Percentiles rank a stretch among this genome's conserved stretches.
These are phyloP conservation scores for Turnix velox DNA, from an alignment of 2,113 vertebrate genomes.

Conservation along the genomic window DNA sequence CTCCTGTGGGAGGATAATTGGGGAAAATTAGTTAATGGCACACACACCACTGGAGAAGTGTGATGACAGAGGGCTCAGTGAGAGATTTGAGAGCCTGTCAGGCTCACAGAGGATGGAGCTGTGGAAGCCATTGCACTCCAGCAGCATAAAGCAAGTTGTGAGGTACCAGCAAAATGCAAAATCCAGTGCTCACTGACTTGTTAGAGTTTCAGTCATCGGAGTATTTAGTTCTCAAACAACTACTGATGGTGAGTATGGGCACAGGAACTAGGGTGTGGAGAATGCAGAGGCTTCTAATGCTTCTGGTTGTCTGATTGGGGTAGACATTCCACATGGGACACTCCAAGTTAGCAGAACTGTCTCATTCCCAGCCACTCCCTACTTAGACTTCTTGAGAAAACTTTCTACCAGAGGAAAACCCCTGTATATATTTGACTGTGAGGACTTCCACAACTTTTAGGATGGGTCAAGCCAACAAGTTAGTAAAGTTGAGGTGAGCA, in stretches of 20 bases:
- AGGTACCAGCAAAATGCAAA: background rate
- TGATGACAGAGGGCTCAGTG: background rate
- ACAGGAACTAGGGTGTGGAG: background rate
- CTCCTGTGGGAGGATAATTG: background rate
- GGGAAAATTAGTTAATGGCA: background rate
- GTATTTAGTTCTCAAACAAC: background rate
- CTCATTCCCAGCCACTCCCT: background rate
- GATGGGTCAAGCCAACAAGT: background rate
- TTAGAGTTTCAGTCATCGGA: background rate
- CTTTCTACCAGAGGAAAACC: background rate
- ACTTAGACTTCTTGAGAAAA: background rate
- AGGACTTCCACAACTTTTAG: background rate
- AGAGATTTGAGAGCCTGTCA: background rate
- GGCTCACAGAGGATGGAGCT: background rate
- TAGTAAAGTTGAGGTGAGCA: background rate
- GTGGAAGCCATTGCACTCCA: background rate
- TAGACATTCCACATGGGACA: background rate
- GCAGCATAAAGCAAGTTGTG: background rate
- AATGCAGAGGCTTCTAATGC: background rate
- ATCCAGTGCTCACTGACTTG: background rate
- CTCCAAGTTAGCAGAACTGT: background rate
- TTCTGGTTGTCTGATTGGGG: background rate
- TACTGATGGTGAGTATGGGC: fast-evolving
- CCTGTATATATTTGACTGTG: background rate
- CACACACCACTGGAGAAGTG: background rate